These are phyloP conservation scores for Tortrix viridana DNA, from an alignment of 2,888 invertebrate species.

Conservation along the genomic window DNA sequence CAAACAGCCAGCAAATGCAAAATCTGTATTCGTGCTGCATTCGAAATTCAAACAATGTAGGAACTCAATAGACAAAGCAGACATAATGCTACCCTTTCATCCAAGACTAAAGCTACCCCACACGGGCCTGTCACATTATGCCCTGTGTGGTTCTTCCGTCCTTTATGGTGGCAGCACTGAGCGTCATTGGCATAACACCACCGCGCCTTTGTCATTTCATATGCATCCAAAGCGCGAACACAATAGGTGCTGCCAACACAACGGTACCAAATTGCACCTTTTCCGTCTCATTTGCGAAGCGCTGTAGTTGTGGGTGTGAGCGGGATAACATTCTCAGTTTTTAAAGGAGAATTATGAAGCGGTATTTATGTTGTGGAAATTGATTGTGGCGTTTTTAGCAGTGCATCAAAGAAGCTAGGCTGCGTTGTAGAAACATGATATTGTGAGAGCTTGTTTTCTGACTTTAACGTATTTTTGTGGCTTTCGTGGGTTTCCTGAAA, in stretches of 20 bases:
- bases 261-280: conserved; percentile 19
- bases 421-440: conserved; percentile 11
- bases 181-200: conserved; percentile 21
- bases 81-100: conserved; percentile 25
- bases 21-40: conserved; percentile 10
- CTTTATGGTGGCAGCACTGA: conserved; percentile 20
- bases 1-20: neutral
- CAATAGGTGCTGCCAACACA: conserved; percentile 23
- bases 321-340: conserved; percentile 3
- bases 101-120: conserved; percentile 24
- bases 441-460: conserved; percentile 1
- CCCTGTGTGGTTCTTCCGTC: conserved; percentile 26
- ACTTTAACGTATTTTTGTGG: too few species aligned
- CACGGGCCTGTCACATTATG: conserved; percentile 30
- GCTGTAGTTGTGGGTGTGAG: conserved; percentile 1
- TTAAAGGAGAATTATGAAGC: conserved; percentile 1
- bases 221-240: conserved; percentile 21
- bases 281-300: conserved; percentile 29
- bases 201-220: conserved; percentile 32
- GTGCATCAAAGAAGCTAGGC: conserved; percentile 4
- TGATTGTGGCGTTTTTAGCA: conserved; percentile 23
- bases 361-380: conserved; percentile 14
- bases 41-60: conserved; percentile 24
- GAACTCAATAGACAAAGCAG: conserved; percentile 26
- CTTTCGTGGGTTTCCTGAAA: neutral